Evolutionary conservation across 2,797 vertebrate species (phyloP).

Genomic region (Leptatherina wallacei): DNA sequence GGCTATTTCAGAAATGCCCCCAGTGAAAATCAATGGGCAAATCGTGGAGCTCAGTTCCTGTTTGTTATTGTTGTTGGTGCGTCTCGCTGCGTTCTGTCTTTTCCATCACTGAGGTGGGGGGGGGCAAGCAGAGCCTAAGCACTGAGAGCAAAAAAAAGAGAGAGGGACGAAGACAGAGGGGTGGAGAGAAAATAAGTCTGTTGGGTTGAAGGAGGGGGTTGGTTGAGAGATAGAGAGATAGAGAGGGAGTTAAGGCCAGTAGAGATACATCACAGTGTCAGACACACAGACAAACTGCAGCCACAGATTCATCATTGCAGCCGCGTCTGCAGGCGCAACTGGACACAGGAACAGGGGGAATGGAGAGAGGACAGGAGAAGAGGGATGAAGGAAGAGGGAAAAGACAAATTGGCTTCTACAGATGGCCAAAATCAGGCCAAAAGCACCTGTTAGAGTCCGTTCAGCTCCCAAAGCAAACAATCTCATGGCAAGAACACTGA

Average conservation of each 20-base stretch:
- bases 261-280: constrained; percentile 87
- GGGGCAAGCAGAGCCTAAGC: constrained; percentile 62
- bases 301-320: constrained; percentile 87
- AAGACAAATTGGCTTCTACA: constrained; percentile 67
- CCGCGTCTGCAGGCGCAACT: constrained; percentile 80
- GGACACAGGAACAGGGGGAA: constrained; percentile 77
- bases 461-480: constrained; percentile 40
- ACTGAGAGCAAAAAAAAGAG: constrained; percentile 65
- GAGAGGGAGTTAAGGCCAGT: constrained; percentile 76
- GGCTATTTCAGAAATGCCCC: constrained; percentile 85
- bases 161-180: constrained; percentile 50
- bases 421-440: constrained; percentile 59
- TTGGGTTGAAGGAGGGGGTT: constrained; percentile 37
- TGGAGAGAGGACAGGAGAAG: constrained; percentile 62
- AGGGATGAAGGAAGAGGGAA: constrained; percentile 47
- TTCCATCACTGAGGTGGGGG: constrained; percentile 62
- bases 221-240: constrained; percentile 67
- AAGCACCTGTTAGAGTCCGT: constrained; percentile 47
- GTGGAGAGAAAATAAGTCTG: constrained; percentile 55
- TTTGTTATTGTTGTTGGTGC: constrained; percentile 71
- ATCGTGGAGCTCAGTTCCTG: constrained; percentile 78
- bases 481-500: constrained; percentile 13
- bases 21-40: constrained; percentile 86
- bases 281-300: constrained; percentile 84
- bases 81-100: constrained; percentile 67